Percentiles rank a stretch among this genome's conserved stretches.
These are phyloP conservation scores for Propithecus deckenii DNA, from an alignment of 2,797 vertebrate genomes.

Conservation along the genomic window DNA sequence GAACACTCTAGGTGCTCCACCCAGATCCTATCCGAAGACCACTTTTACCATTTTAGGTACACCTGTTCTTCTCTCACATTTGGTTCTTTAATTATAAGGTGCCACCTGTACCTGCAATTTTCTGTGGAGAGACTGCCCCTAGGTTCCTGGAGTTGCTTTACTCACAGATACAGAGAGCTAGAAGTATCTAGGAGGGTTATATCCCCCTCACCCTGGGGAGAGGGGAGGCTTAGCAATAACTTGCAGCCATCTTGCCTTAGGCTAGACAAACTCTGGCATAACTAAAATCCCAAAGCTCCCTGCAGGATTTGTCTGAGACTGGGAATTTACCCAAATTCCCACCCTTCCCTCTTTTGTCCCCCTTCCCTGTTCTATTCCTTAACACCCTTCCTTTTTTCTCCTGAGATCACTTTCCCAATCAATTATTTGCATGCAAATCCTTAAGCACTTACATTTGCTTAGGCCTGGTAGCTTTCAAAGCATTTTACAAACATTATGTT, in stretches of 20 bases:
- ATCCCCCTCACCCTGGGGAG: neutral
- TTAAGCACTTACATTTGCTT: neutral
- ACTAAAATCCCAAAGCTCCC: neutral
- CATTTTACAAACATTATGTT: neutral
- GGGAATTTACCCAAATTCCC: neutral
- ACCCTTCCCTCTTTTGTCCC: neutral
- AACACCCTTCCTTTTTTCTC: neutral
- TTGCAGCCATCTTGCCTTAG: neutral
- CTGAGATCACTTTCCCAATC: neutral
- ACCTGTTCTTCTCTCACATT: neutral
- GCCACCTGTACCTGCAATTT: fast-evolving
- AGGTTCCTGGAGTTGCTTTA: neutral
- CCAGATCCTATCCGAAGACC: neutral
- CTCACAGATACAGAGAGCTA: neutral
- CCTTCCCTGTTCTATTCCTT: neutral
- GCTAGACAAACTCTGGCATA: neutral
- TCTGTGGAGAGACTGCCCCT: neutral
- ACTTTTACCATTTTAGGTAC: fast-evolving
- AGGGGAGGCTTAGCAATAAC: too few species aligned
- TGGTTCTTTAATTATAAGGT: neutral
- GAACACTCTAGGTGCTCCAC: fast-evolving
- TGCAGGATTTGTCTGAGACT: neutral
- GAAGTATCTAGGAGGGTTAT: neutral
- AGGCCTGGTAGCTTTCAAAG: neutral
- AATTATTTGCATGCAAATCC: neutral